Base-by-base conservation (phyloP, 2,113 vertebrate genomes). In the Etheostoma cragini region DNA sequence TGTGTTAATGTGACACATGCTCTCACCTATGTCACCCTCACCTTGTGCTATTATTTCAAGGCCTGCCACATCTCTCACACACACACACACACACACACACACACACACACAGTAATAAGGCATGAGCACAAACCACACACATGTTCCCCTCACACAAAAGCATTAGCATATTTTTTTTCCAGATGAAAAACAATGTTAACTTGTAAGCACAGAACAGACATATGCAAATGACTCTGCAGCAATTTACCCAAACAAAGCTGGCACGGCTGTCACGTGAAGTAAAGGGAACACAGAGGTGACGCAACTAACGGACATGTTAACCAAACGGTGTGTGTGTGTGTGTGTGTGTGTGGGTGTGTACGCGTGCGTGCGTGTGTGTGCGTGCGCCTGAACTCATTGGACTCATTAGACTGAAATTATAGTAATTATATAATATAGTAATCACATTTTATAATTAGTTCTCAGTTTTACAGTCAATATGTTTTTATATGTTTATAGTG, bases 211-310 rank as follows among this genome's bases (percentile, higher is more conserved):
- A 56, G 75, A 80, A 82, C 83, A 79, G 88, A 88, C 88, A 70
- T 86, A 92, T 92, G 92, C 90, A 92, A 93, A 93, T 93, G 73
- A 75, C 47, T 67, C 30, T 17, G 78, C 85, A 58, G 89, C 90
- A 92, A 91, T 92, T 92, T 92, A 83, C 77, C 89, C 86, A 91
- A 89, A 93, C 91, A 90, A 93, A 90, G 82, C 85, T 82, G 84
- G 26, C 86, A 80, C 73, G 8, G 13, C 79, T 73, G 84, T 78
- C 68, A 70, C 21, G 26, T 60, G 76, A 84, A 80, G 82, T 14
- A 54, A 65, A 63, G 53, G 52, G 56, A 66, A 6, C 11, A 19
- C 17, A 17, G 71, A 61, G 50, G 75, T 72, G 80, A 70, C 50
- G 8, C 19, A 24, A 1, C 30, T 33, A 10, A 63, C 33, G 54